phyloP scores from a whole-genome alignment of 2,888 invertebrate genomes.

The Drosophila anomalipes region DNA sequence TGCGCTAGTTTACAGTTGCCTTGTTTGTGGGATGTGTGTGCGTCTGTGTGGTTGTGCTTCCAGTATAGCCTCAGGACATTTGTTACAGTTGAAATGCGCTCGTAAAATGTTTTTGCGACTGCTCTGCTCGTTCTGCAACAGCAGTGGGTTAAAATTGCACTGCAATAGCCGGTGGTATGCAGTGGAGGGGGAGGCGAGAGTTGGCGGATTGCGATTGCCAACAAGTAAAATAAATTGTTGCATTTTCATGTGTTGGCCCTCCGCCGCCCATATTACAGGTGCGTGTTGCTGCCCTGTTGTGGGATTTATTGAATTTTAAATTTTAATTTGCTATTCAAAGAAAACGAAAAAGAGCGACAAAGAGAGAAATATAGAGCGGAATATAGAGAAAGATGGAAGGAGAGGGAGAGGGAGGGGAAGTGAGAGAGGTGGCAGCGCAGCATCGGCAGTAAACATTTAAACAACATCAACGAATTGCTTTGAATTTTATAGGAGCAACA shows the following conservation, averaged over 20 bases:
- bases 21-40: slow-evolving; percentile 39
- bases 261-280: slow-evolving; percentile 33
- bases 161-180: slow-evolving; percentile 8
- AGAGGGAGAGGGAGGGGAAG: too few relatives aligned
- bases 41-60: slow-evolving; percentile 39
- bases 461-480: slow-evolving; percentile 16
- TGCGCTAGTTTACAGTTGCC: slow-evolving; percentile 38
- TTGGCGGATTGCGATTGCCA: slow-evolving; percentile 51
- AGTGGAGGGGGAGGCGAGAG: not conserved
- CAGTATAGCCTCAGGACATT: slow-evolving; percentile 72
- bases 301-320: slow-evolving; percentile 79
- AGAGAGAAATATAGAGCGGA: not conserved
- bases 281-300: slow-evolving; percentile 36
- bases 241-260: slow-evolving; percentile 71
- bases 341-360: not conserved
- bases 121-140: slow-evolving; percentile 29
- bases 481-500: slow-evolving; percentile 13
- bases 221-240: slow-evolving; percentile 81
- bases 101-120: slow-evolving; percentile 75
- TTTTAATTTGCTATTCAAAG: slow-evolving; percentile 72
- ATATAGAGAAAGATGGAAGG: too few relatives aligned
- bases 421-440: not conserved
- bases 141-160: slow-evolving; percentile 46
- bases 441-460: slow-evolving; percentile 11
- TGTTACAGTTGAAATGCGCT: slow-evolving; percentile 82